A percentile compares a stretch with the other conserved stretches of the same genome.
These are phyloP conservation scores for Pantelozetes paolii DNA, from an alignment of 2,888 invertebrate species.

Conservation along the genomic window DNA sequence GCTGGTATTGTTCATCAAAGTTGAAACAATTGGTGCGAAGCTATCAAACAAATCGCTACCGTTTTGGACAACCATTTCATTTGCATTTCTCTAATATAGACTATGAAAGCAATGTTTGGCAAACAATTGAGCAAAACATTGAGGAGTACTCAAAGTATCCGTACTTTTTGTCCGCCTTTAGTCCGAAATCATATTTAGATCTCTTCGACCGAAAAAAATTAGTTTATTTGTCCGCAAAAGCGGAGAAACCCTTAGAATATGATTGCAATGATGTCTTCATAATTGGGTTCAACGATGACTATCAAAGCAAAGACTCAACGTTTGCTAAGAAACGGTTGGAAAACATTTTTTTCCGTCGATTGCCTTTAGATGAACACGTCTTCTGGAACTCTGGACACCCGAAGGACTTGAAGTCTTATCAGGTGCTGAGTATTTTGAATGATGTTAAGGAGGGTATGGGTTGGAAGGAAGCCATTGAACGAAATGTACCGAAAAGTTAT, in stretches of 20 bases:
- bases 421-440: constrained; percentile 13
- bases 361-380: constrained; percentile 5
- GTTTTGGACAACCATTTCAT: constrained; percentile 1
- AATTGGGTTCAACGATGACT: neutral
- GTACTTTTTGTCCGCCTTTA: constrained; percentile 9
- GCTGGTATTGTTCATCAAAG: neutral
- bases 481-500: constrained; percentile 4
- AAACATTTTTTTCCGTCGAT: neutral
- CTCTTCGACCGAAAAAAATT: neutral
- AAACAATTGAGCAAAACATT: constrained; percentile 4
- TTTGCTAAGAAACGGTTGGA: too few species aligned
- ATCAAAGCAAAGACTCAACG: too few species aligned
- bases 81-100: constrained; percentile 21
- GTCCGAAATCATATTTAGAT: constrained; percentile 23
- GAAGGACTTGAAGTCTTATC: neutral
- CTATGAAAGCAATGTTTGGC: constrained; percentile 3
- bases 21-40: neutral
- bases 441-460: neutral
- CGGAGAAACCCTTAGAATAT: constrained; percentile 4
- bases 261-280: neutral
- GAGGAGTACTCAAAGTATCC: neutral
- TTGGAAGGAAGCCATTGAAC: constrained; percentile 18
- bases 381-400: constrained; percentile 7
- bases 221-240: constrained; percentile 12
- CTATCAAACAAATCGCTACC: neutral